A percentile compares a stretch with the other conserved stretches of the same genome.
Evolutionary conservation across 2,797 vertebrate species (phyloP).

Genomic region (Buphagus erythrorhynchus): DNA sequence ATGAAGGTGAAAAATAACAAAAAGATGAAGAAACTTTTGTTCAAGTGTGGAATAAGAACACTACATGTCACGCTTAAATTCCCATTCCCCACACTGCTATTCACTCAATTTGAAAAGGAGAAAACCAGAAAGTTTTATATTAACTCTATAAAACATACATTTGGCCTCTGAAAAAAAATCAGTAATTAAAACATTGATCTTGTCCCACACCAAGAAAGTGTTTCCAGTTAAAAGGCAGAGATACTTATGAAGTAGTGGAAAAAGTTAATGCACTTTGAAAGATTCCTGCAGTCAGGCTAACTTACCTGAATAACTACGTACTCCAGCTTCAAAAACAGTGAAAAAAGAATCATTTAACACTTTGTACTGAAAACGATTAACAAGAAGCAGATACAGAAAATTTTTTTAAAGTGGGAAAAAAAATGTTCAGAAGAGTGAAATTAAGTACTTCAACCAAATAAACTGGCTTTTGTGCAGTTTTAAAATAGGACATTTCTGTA

Average conservation of each 20-base stretch:
- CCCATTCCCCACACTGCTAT: not conserved
- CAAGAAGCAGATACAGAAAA: not conserved
- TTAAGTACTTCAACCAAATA: not conserved
- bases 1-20: constrained; percentile 55
- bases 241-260: not conserved
- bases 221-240: constrained; percentile 12
- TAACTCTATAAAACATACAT: not conserved
- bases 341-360: not conserved
- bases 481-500: not conserved
- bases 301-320: not conserved
- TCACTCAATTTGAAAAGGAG: not conserved
- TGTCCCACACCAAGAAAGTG: not conserved
- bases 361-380: not conserved
- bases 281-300: not conserved
- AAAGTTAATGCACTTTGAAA: constrained; percentile 26
- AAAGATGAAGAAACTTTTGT: constrained; percentile 8
- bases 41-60: not conserved
- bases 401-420: not conserved
- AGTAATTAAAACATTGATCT: not conserved
- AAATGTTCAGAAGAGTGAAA: not conserved
- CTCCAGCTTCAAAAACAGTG: not conserved
- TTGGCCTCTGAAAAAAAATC: not conserved
- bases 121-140: not conserved
- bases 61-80: not conserved
- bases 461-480: not conserved